Evolutionary conservation across 2,797 vertebrate genomes (phyloP), one percentile per base, ranked within the genome.

Genomic region (Anisognathus igniventris): DNA sequence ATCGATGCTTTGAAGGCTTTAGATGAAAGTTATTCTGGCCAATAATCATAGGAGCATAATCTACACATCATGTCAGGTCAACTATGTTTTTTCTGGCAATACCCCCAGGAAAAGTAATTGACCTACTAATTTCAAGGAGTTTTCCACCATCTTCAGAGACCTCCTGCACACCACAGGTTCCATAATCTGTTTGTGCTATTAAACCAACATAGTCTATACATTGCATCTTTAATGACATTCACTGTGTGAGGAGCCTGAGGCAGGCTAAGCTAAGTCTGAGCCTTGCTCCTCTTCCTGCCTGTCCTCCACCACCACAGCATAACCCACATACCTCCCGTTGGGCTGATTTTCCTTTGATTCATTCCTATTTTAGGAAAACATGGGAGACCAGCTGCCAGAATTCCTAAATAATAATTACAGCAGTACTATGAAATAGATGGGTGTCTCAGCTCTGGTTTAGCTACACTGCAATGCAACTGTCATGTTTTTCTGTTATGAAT

Each of bases 231-330:
- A 31, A 12, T 4, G 6, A 4, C 12, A 15, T 31, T 19, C 2
- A 9, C 16, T 4, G 18, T 2, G 1, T 0, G 2, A 40, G n/a
- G 62, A 35, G 30, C 6, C 56, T 17, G 35, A 61, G 40, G 22
- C 24, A 82, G 6, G 3, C 23, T 48, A n/a, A 75, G 14, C 22
- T 9, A 8, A 23, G 16, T 10, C 27, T 31, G 17, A 51, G 33
- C 40, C 58, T 58, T 48, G 28, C 35, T 42, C n/a, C 11, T 33
- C 8, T 24, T 56, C 57, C 73, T 37, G 17, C 4, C 23, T n/a
- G 3, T 31, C 21, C 62, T 31, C 33, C 65, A 56, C 45, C 16
- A 37, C 12, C 35, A 37, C 10, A 40, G 35, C 10, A 35, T 6
- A 44, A 70, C 12, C 25, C 54, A 40, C 25, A 44, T 1, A 6